A percentile compares a stretch with the other conserved stretches of the same genome.
phyloP scores from a whole-genome alignment of 2,888 invertebrate genomes.

The Ommatoiulus sabulosus region DNA sequence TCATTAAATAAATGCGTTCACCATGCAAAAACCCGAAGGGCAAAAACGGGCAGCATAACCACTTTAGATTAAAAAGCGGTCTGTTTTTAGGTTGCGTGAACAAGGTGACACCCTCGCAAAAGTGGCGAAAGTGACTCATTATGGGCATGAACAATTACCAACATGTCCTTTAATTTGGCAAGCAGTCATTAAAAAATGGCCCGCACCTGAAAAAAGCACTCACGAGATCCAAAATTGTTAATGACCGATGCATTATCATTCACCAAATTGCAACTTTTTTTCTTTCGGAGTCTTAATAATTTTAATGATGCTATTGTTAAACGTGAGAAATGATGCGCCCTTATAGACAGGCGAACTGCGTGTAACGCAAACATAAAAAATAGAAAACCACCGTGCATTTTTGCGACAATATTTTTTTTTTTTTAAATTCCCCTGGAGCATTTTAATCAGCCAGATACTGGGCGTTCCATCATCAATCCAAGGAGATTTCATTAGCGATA shows the following conservation, averaged over 20 bases:
- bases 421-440: neutral
- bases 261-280: neutral
- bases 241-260: conserved; percentile 40
- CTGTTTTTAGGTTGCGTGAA: neutral
- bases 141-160: conserved; percentile 15
- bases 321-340: conserved; percentile 24
- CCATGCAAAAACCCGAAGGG: neutral
- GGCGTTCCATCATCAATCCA: neutral
- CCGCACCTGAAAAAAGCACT: conserved; percentile 18
- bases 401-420: neutral
- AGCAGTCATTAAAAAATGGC: neutral
- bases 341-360: neutral
- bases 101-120: conserved; percentile 32
- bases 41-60: neutral
- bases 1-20: conserved; percentile 21
- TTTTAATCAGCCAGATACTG: conserved; percentile 23
- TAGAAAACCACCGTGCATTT: neutral
- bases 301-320: conserved; percentile 40
- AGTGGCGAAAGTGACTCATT: conserved; percentile 27
- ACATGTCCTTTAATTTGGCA: conserved; percentile 24
- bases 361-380: neutral
- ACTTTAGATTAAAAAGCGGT: conserved; percentile 14
- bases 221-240: neutral
- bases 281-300: conserved; percentile 4
- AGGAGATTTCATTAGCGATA: neutral